Evolutionary conservation across 2,113 vertebrate species (phyloP).

Genomic region (Nibea albiflora): DNA sequence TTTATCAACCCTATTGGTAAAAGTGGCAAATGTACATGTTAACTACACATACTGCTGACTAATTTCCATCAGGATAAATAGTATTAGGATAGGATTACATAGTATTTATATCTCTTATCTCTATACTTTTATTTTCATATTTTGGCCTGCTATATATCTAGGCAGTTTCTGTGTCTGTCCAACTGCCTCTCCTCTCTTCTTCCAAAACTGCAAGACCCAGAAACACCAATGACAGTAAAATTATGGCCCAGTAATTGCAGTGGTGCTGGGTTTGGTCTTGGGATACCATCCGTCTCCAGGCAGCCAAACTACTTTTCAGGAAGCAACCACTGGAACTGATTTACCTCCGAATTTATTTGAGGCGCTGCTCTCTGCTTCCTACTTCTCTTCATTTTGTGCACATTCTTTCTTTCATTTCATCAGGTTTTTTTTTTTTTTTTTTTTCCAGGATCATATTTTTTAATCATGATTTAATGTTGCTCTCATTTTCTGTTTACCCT

Average conservation of each 20-base stretch:
- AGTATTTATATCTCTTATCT: too few relatives aligned
- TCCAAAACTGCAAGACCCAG: conserved; percentile 27
- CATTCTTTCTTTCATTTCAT: conserved; percentile 33
- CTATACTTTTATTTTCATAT: not conserved
- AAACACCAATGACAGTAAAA: conserved; percentile 60
- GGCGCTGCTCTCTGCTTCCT: conserved; percentile 29
- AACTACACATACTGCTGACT: too few relatives aligned
- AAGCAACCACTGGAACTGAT: conserved; percentile 75
- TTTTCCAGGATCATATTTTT: conserved; percentile 4
- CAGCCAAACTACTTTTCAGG: conserved; percentile 66
- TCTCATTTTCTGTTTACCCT: conserved; percentile 6
- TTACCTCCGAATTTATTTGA: conserved; percentile 61
- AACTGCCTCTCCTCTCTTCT: conserved; percentile 12
- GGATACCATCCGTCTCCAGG: conserved; percentile 61
- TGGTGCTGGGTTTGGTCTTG: conserved; percentile 57
- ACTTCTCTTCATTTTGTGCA: conserved; percentile 18
- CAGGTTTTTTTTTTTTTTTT: not conserved
- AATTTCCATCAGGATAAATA: not conserved
- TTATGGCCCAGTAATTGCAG: conserved; percentile 66
- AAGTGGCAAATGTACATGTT: too few relatives aligned
- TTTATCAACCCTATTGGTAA: too few relatives aligned
- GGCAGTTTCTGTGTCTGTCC: not conserved
- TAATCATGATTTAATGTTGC: not conserved
- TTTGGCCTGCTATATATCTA: not conserved
- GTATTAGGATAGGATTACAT: too few relatives aligned